A percentile compares a stretch with the other conserved stretches of the same genome.
Evolutionary conservation across 2,888 invertebrate species (phyloP).

Genomic region (Molorchus minor): DNA sequence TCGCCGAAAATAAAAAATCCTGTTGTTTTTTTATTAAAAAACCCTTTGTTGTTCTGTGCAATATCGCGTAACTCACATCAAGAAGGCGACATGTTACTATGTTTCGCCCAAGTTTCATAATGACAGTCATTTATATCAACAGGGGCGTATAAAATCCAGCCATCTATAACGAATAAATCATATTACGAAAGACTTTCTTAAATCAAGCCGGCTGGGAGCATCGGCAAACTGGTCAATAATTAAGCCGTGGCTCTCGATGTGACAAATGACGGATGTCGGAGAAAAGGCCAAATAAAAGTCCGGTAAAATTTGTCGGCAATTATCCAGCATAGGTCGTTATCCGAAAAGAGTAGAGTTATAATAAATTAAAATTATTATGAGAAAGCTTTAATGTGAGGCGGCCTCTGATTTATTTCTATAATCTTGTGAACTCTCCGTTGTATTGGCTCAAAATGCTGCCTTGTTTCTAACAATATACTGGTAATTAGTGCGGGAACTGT

Average conservation of each 20-base stretch:
- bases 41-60: too few species aligned
- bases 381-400: conserved; percentile 27
- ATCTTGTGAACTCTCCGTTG: too few species aligned
- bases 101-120: too few species aligned
- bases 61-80: too few species aligned
- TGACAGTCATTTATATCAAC: too few species aligned
- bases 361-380: conserved; percentile 44
- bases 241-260: conserved; percentile 25
- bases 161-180: conserved; percentile 8
- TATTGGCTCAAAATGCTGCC: too few species aligned
- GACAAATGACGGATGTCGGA: conserved; percentile 26
- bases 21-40: too few species aligned
- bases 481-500: too few species aligned
- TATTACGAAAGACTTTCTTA: conserved; percentile 5
- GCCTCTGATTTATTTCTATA: conserved; percentile 24
- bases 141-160: background rate
- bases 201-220: conserved; percentile 11
- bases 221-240: conserved; percentile 19
- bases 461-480: too few species aligned
- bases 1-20: too few species aligned
- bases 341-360: conserved; percentile 32
- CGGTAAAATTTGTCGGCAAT: conserved; percentile 42
- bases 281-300: conserved; percentile 31
- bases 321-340: conserved; percentile 35
- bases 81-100: too few species aligned